Evolutionary conservation across 2,797 vertebrate genomes (phyloP), one percentile per base, ranked within the genome.

Genomic region (Myotis daubentonii): DNA sequence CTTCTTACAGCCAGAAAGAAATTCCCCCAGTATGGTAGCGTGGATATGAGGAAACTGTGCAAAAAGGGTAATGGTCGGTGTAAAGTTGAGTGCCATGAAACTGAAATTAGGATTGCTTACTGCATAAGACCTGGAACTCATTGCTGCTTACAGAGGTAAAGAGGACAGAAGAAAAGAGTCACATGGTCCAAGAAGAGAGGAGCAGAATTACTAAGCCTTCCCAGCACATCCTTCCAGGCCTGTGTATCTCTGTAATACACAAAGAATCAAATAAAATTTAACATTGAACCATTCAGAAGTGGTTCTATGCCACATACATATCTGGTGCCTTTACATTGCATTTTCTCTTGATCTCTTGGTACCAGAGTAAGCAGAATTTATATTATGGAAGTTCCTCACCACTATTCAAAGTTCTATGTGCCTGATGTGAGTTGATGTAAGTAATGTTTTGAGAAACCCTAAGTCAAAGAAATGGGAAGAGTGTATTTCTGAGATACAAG

Each of bases 21-120:
- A 75, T 96, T 91, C 38, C 91, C 93, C 30, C 88, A 96, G 6
- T 97, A 96, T 91, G 96, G 96, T 95, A 93, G 92, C 60, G 49
- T 95, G 94, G 96, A 97, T 92, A 92, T 97, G 90, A 93, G 87
- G 23, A 89, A 28, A 93, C 49, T 96, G 38, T 97, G 97, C 86
- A 25, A 0, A 80, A 79, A 4, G 75, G 41, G 75, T 62, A 97
- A 95, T 11, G 97, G 96, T 51, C 74, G 10, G 17, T 97, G 96
- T 87, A 96, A 57, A 95, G 5, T 0, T 86, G 23, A 80, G 41
- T 97, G 96, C 71, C 74, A 4, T 36, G 12, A 81, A 44, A 55
- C 33, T 89, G 96, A 97, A 96, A 25, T 94, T 87, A 97, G 94
- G 13, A 88, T 97, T 87, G 71, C 70, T 94, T 94, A 65, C 91